phyloP scores from a whole-genome alignment of 2,113 vertebrate genomes.

The Vulpes lagopus region DNA sequence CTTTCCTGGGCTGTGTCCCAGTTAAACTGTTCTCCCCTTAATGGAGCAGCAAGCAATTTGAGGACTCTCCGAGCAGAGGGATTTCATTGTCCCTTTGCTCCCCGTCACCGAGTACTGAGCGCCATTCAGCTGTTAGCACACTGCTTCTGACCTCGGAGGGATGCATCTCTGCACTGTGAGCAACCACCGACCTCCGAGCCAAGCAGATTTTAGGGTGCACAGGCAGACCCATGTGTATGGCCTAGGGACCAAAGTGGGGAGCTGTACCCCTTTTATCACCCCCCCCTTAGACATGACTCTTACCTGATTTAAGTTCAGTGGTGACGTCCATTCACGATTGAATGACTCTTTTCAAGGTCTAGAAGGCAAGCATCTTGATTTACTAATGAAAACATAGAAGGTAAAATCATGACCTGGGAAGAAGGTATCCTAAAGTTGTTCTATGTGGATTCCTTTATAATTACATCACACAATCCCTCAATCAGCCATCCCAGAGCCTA shows the following conservation, averaged over 20 bases:
- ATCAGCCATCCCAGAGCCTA: not conserved
- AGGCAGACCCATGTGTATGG: not conserved
- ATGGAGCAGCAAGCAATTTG: not conserved
- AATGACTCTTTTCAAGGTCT: not conserved
- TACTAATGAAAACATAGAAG: not conserved
- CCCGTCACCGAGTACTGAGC: not conserved
- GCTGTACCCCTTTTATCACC: not conserved
- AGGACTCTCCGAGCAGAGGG: not conserved
- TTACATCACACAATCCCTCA: too few relatives aligned
- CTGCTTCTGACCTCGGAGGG: too few relatives aligned
- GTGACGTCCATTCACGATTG: not conserved
- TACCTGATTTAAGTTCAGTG: not conserved
- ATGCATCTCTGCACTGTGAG: not conserved
- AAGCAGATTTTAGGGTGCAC: not conserved
- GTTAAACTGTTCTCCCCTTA: not conserved
- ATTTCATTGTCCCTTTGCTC: not conserved
- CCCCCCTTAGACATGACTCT: not conserved
- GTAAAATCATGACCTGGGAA: not conserved
- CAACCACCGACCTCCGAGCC: not conserved
- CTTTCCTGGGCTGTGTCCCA: not conserved
- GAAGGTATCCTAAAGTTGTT: not conserved
- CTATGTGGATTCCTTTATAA: not conserved
- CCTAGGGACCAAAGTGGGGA: not conserved
- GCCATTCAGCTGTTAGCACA: rapidly evolving
- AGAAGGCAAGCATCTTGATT: not conserved